Evolutionary conservation across 2,797 vertebrate genomes (phyloP), one percentile per base, ranked within the genome.

Genomic region (Arremon brunneinucha): DNA sequence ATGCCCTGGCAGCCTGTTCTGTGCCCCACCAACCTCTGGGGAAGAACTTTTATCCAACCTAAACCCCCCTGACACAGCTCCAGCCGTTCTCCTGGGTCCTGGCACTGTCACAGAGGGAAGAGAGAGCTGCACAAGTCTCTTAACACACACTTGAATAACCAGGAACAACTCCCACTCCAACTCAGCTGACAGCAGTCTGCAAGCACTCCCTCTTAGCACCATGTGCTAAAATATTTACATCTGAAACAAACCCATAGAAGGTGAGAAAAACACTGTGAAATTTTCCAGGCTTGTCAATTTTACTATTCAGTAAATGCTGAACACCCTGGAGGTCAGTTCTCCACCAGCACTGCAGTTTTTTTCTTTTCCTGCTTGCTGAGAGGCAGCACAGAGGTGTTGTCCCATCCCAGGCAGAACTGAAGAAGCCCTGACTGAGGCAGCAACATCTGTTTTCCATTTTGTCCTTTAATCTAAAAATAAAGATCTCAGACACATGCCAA

Each of bases 391-490:
- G 77, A 93, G 81, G 62, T 94, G 87, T 13, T 78, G 60, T 47
- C 57, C 44, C 55, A 41, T 39, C 39, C 80, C 47, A 64, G 30
- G 75, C 83, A 90, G 63, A 78, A 18, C 2, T 46, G 69, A 87
- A 88, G 70, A 85, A 93, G 78, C 50, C 91, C 71, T 46, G 68
- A 49, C 64, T 81, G 74, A 13, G 46, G 72, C 2, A 87, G 89
- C 89, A 90, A 97, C 86, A 97, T 97, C 95, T 97, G 96, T 91
- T 96, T 97, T 94, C 94, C 94, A 95, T 92, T 96, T 64, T 72
- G 85, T 32, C 83, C 92, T 87, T 95, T 94, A 81, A 96, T 96
- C 94, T 96, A 95, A 97, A 97, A 97, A 93, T 95, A 96, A 95
- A 95, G 83, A 91, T 56, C 72, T 30, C 65, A 97, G 86, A 91